Conservation (phyloP, 2,888 invertebrate genomes). For the Acrobasis suavella region DNA sequence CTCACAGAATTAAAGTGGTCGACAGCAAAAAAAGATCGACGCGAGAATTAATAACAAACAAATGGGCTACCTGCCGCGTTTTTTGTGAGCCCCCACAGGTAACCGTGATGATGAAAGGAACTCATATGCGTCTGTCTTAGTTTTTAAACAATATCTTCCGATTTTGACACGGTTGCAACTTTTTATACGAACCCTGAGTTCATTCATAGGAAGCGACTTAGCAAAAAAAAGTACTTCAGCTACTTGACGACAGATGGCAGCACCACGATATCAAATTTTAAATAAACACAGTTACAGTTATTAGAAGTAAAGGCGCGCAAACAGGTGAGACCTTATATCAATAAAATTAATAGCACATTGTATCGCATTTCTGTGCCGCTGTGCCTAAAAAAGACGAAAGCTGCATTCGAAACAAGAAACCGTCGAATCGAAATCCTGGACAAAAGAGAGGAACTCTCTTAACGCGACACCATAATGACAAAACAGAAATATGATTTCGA, state of each 20-base stretch:
- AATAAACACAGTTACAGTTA: conserved; percentile 25
- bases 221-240: conserved; percentile 51
- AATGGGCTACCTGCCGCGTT: conserved; percentile 82
- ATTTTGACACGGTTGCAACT: conserved; percentile 78
- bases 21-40: conserved; percentile 74
- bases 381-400: conserved; percentile 36
- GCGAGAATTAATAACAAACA: conserved; percentile 83
- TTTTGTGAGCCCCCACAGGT: conserved; percentile 79
- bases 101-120: conserved; percentile 74
- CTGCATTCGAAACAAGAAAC: conserved; percentile 78
- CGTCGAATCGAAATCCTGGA: conserved; percentile 70
- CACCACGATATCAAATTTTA: conserved; percentile 29
- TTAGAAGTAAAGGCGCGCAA: conserved; percentile 14
- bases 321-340: conserved; percentile 36
- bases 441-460: conserved; percentile 78
- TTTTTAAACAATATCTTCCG: conserved; percentile 75
- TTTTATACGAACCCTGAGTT: conserved; percentile 62
- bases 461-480: conserved; percentile 82
- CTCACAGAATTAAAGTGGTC: conserved; percentile 80
- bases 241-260: conserved; percentile 71
- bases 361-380: conserved; percentile 61
- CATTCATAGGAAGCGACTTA: conserved; percentile 70
- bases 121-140: conserved; percentile 77
- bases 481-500: conserved; percentile 83
- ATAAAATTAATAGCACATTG: conserved; percentile 38